Evolutionary conservation across 2,113 vertebrate species (phyloP).

Genomic region (Meles meles): DNA sequence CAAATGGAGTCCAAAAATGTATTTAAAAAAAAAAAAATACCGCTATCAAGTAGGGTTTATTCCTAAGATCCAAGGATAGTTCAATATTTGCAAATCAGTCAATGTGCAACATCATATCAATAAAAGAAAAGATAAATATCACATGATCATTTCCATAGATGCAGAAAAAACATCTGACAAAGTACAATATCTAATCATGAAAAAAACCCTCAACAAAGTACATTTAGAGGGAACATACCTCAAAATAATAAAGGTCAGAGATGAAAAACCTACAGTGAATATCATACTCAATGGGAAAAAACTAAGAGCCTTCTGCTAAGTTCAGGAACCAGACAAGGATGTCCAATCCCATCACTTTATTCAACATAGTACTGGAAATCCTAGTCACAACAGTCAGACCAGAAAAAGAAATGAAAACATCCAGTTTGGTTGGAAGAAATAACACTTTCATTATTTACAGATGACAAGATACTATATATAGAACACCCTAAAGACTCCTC

Average conservation of each 20-base stretch:
- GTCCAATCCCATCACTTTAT: background rate
- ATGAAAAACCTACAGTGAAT: background rate
- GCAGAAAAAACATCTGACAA: background rate
- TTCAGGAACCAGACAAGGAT: background rate
- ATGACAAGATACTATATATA: background rate
- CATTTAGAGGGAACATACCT: background rate
- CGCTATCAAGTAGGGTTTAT: background rate
- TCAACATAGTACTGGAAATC: background rate
- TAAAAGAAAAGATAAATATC: background rate
- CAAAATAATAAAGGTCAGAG: background rate
- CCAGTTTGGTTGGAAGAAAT: background rate
- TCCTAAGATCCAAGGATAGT: background rate
- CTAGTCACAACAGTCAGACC: background rate
- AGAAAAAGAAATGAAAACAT: background rate
- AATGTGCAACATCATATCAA: background rate
- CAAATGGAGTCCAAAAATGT: background rate
- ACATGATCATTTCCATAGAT: background rate
- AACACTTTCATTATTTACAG: background rate
- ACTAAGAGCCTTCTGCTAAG: background rate
- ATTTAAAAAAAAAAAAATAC: background rate
- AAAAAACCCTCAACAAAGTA: background rate
- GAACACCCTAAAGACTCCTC: background rate
- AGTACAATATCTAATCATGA: background rate
- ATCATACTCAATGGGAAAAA: background rate
- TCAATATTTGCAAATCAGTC: background rate